phyloP scores from a whole-genome alignment of 2,797 vertebrate genomes.

The Pseudochromis fuscus region DNA sequence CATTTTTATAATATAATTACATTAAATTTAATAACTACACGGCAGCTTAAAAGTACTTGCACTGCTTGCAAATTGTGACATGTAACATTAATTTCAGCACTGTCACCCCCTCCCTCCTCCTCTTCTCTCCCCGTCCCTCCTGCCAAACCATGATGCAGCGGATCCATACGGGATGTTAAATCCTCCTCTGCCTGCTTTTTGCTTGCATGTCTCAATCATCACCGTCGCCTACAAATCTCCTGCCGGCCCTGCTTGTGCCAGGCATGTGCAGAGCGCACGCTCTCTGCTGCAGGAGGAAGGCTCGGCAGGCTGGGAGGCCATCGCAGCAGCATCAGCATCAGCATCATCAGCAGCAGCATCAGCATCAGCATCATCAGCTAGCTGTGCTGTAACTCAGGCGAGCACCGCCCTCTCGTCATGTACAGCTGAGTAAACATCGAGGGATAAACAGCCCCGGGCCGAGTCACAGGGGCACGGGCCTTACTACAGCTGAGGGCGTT shows the following conservation, averaged over 20 bases:
- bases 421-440: constrained; percentile 71
- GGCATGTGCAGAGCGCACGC: constrained; percentile 47
- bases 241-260: constrained; percentile 41
- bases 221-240: constrained; percentile 64
- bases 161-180: constrained; percentile 55
- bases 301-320: constrained; percentile 27
- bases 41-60: constrained; percentile 32
- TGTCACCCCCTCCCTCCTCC: neutral
- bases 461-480: constrained; percentile 45
- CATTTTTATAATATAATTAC: constrained; percentile 30
- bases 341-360: constrained; percentile 33
- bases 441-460: constrained; percentile 66
- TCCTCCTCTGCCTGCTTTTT: constrained; percentile 48
- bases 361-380: constrained; percentile 32
- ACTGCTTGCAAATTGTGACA: constrained; percentile 29
- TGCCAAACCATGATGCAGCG: constrained; percentile 24
- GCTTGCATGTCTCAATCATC: constrained; percentile 48
- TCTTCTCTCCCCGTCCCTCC: neutral
- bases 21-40: constrained; percentile 28
- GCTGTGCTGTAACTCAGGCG: constrained; percentile 27
- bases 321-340: constrained; percentile 32
- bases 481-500: constrained; percentile 37
- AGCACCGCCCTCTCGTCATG: constrained; percentile 36
- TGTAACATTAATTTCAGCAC: constrained; percentile 39
- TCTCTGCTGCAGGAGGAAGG: constrained; percentile 40